Evolutionary conservation across 2,888 invertebrate species (phyloP).

Genomic region (Zygogramma bicolorata): DNA sequence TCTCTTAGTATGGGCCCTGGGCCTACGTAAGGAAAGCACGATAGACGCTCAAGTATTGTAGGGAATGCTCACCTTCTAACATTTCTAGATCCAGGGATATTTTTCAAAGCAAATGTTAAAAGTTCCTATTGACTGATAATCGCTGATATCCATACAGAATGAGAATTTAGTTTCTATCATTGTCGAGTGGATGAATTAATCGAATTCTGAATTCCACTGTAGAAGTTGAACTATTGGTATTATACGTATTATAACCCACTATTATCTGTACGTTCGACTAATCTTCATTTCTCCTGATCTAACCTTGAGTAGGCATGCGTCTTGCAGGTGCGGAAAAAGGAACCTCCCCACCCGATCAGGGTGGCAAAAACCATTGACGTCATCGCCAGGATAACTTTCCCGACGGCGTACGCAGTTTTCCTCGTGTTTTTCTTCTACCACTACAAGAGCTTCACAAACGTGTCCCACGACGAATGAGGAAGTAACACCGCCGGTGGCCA

Average conservation of each 20-base stretch:
- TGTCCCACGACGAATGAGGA: constrained; percentile 56
- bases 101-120: too few relatives aligned
- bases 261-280: background rate
- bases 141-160: too few relatives aligned
- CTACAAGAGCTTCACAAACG: constrained; percentile 87
- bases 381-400: constrained; percentile 93
- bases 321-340: constrained; percentile 90
- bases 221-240: background rate
- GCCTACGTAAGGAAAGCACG: too few relatives aligned
- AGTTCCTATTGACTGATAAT: too few relatives aligned
- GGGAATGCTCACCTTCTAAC: too few relatives aligned
- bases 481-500: constrained; percentile 17
- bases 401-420: constrained; percentile 92
- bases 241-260: background rate
- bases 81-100: too few relatives aligned
- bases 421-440: constrained; percentile 96
- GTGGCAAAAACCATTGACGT: constrained; percentile 96
- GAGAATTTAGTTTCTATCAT: too few relatives aligned
- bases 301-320: constrained; percentile 76
- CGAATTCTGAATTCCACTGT: too few relatives aligned
- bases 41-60: too few relatives aligned
- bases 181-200: too few relatives aligned
- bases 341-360: constrained; percentile 91
- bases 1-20: too few relatives aligned
- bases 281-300: constrained; percentile 53